Base-by-base conservation (phyloP, 2,113 vertebrate genomes). In the Salvator merianae region DNA sequence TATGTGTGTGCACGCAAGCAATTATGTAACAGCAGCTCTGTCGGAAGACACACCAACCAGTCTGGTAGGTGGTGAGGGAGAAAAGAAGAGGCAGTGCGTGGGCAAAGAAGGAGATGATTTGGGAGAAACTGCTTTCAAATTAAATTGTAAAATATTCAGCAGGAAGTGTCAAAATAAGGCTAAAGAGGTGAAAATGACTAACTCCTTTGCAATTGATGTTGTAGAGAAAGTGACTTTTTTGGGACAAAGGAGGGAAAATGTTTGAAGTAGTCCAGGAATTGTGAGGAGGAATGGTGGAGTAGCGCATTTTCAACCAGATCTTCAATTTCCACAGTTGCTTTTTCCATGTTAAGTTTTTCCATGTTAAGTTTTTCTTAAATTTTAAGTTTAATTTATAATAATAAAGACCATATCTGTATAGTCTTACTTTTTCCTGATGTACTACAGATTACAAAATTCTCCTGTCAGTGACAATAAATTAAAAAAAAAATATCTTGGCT, bases 71-170 rank as follows among this genome's bases (percentile, higher is more conserved):
- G 55, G 66, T 40, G 34, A 22, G 50, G 68, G 36, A 84, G 66
- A 78, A 84, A 84, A 47, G 68, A 62, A 26, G 50, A 84, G 68
- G 76, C 43, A 30, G 66, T 4, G 77, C 0, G 86, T 91, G 89
- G 92, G 93, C 82, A 81, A 84, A 69, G 6, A 62, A 76, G 62
- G 50, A 20, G 87, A 88, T 92, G 86, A 84, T 85, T 77, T 3
- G 16, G 24, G 75, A 84, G 6, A 0, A 0, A 70, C 53, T 32
- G 16, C 36, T 82, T 89, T 85, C 82, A 78, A 88, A 90, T 91
- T 81, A 87, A 89, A 75, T 88, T 85, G 93, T 85, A 34, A 69
- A 87, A 87, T 88, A 86, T 79, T 77, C 79, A 3, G 55, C 83
- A 14, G 63, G 38, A 78, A 62, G 30, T 71, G 66, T 84, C 89